Conservation (phyloP, 1,140 invertebrate genomes). For the Lysiphlebus fabarum region DNA sequence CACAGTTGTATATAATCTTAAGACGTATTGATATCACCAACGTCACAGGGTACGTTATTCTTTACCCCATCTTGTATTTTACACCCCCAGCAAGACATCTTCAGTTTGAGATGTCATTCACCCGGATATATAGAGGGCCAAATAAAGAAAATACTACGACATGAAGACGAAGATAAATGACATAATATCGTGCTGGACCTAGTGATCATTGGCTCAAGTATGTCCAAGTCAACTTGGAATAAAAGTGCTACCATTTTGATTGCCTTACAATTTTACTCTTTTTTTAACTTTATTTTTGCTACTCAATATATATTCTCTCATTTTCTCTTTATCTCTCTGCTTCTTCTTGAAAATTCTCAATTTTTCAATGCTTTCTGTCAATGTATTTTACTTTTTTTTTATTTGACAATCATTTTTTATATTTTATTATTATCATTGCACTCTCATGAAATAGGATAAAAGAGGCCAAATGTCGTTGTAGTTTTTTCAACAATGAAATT, state of each 20-base stretch:
- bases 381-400: too few species aligned
- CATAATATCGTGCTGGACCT: slow-evolving; percentile 50
- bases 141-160: slow-evolving; percentile 23
- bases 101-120: too few species aligned
- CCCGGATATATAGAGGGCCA: not conserved
- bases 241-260: slow-evolving; percentile 13
- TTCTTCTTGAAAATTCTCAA: not conserved
- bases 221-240: slow-evolving; percentile 24
- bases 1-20: too few species aligned
- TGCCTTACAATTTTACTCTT: slow-evolving; percentile 9
- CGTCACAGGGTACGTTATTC: too few species aligned
- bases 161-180: slow-evolving; percentile 52
- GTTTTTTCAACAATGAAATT: slow-evolving; percentile 49
- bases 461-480: not conserved
- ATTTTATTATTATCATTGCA: too few species aligned
- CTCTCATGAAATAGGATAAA: not conserved
- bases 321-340: not conserved
- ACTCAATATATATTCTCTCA: too few species aligned
- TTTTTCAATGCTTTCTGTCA: too few species aligned
- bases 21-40: too few species aligned
- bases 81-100: too few species aligned
- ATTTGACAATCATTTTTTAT: too few species aligned
- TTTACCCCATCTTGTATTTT: too few species aligned
- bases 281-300: not conserved
- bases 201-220: slow-evolving; percentile 41